Conservation (phyloP, 2,113 vertebrate genomes). For the Lichenostomus cassidix region DNA sequence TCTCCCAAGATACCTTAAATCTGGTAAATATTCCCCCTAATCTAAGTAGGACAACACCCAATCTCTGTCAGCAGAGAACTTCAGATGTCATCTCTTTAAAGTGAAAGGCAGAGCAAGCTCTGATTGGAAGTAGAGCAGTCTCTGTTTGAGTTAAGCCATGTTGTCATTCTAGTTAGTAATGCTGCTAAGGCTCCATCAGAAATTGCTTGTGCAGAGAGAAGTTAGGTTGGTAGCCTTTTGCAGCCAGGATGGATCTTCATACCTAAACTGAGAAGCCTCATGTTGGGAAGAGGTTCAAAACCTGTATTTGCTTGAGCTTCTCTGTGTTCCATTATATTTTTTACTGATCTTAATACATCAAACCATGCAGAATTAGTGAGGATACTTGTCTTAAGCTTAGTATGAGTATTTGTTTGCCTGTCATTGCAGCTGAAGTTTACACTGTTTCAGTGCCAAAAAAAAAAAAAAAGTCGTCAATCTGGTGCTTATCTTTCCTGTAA, state of each 20-base stretch:
- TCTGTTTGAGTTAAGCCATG: neutral
- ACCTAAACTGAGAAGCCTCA: neutral
- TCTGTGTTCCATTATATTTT: neutral
- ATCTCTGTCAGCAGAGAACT: neutral
- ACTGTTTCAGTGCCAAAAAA: neutral
- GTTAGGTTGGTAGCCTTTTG: neutral
- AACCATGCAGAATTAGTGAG: neutral
- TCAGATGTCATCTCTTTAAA: neutral
- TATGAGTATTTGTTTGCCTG: neutral
- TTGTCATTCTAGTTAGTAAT: neutral
- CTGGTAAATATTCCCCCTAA: neutral
- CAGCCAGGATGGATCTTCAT: neutral
- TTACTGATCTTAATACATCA: neutral
- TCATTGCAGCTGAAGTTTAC: neutral
- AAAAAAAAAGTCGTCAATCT: neutral
- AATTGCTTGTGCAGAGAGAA: neutral
- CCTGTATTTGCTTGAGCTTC: neutral
- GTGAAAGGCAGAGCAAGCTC: neutral
- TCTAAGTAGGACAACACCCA: slow-evolving; percentile 21
- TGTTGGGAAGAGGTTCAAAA: neutral
- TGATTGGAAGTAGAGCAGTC: neutral
- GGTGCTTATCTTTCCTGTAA: slow-evolving; percentile 25
- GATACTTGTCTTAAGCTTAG: neutral
- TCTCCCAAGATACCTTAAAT: slow-evolving; percentile 22
- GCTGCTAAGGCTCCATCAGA: neutral